Conservation (phyloP, 2,888 invertebrate genomes). For the Teleiodes luculella region DNA sequence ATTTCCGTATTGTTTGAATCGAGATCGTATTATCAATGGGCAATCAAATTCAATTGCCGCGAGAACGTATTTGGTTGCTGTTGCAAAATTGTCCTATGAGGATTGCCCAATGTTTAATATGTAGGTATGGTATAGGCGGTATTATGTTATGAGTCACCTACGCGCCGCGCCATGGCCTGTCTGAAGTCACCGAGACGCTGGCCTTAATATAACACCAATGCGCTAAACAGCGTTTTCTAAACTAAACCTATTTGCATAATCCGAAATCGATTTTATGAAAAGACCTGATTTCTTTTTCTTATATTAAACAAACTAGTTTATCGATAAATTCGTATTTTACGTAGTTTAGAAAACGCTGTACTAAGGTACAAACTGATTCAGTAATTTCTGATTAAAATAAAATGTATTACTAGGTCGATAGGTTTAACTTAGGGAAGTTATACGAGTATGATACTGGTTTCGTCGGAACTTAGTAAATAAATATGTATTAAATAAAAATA, state of each 20-base stretch:
- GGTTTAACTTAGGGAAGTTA: slow-evolving; percentile 13
- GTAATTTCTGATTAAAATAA: slow-evolving; percentile 11
- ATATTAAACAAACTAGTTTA: too few relatives aligned
- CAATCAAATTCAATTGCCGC: slow-evolving; percentile 1
- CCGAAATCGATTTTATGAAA: not conserved
- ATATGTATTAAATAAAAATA: not conserved
- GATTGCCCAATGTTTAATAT: not conserved
- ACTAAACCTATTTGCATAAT: not conserved
- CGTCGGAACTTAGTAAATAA: not conserved
- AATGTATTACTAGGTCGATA: slow-evolving; percentile 18
- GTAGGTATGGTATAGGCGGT: not conserved
- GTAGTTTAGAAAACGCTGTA: slow-evolving; percentile 8
- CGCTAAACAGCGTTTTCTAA: slow-evolving; percentile 15
- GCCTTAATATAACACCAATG: slow-evolving; percentile 39
- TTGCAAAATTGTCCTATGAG: not conserved
- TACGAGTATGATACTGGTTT: not conserved
- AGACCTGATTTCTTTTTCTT: not conserved
- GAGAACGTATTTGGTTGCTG: not conserved
- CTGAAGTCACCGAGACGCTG: slow-evolving; percentile 26
- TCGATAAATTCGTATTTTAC: not conserved
- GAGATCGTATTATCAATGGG: not conserved
- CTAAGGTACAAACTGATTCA: slow-evolving; percentile 10
- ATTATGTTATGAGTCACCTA: slow-evolving; percentile 4
- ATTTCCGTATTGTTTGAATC: not conserved
- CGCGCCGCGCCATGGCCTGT: slow-evolving; percentile 15